Evolutionary conservation across 2,797 vertebrate genomes (phyloP).

Genomic region (Otolemur crassicaudatus): DNA sequence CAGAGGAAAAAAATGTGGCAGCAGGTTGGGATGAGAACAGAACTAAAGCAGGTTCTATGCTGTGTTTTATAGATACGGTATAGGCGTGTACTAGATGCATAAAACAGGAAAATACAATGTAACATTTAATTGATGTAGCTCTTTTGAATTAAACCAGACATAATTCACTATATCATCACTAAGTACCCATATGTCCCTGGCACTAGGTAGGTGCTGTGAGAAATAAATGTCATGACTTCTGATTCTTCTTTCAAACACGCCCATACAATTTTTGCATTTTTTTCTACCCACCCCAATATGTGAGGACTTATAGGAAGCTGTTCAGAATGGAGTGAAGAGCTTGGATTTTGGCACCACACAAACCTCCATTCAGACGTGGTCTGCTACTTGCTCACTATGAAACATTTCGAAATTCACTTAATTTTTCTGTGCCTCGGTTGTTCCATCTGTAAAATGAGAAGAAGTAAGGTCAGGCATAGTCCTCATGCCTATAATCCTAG

Average conservation of each 20-base stretch:
- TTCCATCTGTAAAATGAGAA: background rate
- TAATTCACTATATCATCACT: background rate
- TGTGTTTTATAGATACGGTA: background rate
- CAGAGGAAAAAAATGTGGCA: background rate
- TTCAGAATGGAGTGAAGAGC: background rate
- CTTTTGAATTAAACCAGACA: slow-evolving; percentile 3
- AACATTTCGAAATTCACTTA: background rate
- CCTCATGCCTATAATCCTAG: too few relatives aligned
- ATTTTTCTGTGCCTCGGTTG: background rate
- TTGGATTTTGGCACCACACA: background rate
- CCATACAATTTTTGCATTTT: background rate
- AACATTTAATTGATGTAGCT: background rate
- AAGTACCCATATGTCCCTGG: background rate
- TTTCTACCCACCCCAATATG: background rate
- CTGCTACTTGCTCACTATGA: background rate
- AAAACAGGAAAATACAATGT: background rate
- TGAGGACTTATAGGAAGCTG: background rate
- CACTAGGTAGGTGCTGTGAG: background rate
- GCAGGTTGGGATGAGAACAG: background rate
- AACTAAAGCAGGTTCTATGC: background rate
- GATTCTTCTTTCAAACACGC: background rate
- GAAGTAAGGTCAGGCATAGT: too few relatives aligned
- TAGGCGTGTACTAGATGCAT: background rate
- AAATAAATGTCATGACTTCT: background rate
- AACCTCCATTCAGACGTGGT: background rate